Conservation (phyloP, 2,113 vertebrate species). For the Centropus unirufus region DNA sequence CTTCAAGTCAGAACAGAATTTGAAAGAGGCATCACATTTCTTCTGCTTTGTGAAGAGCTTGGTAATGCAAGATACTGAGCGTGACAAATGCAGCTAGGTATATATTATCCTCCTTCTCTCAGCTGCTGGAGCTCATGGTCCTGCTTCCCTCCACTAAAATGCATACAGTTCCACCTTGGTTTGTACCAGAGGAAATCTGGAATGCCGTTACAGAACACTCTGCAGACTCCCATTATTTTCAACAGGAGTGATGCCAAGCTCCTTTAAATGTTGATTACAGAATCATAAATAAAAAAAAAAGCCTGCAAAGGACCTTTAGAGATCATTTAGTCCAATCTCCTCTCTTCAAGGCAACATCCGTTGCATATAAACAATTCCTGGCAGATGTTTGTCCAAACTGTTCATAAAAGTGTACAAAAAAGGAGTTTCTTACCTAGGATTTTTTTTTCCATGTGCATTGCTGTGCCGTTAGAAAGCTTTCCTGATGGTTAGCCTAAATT, state of each 20-base stretch:
- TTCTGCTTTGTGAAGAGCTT: not conserved
- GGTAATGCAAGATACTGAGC: not conserved
- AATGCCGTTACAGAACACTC: slow-evolving; percentile 26
- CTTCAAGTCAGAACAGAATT: not conserved
- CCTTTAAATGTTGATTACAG: slow-evolving; percentile 63
- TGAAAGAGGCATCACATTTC: not conserved
- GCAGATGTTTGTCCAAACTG: slow-evolving; percentile 61
- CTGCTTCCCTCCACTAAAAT: not conserved
- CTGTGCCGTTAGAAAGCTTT: not conserved
- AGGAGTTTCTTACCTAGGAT: not conserved
- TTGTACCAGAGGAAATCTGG: slow-evolving; percentile 9
- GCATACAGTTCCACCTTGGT: slow-evolving; percentile 12
- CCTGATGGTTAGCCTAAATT: slow-evolving; percentile 10
- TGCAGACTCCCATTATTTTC: slow-evolving; percentile 38
- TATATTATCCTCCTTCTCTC: not conserved
- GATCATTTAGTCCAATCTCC: slow-evolving; percentile 58
- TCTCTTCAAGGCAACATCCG: slow-evolving; percentile 16
- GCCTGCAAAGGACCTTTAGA: slow-evolving; percentile 65
- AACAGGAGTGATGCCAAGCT: slow-evolving; percentile 36
- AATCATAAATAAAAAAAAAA: slow-evolving; percentile 16
- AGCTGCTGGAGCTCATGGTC: not conserved
- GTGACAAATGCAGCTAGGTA: slow-evolving; percentile 1
- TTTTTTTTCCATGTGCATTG: not conserved
- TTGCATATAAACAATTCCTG: slow-evolving; percentile 60
- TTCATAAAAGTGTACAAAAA: not conserved